phyloP scores from a whole-genome alignment of 2,797 vertebrate species.

The Poeciliopsis gracilis region DNA sequence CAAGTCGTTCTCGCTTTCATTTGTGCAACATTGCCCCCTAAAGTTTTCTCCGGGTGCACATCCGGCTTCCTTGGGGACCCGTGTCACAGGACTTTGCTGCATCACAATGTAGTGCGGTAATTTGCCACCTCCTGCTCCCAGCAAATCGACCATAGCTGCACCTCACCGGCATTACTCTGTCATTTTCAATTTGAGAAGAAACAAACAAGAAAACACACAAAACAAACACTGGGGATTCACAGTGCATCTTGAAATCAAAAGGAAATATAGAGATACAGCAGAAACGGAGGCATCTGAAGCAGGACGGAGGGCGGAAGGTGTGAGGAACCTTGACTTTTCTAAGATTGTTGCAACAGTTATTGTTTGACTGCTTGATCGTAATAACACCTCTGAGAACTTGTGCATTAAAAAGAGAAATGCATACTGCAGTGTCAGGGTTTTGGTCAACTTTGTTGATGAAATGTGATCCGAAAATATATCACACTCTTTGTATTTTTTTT shows the following conservation, averaged over 20 bases:
- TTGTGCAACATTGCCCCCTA: constrained; percentile 81
- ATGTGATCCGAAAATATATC: background rate
- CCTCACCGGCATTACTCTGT: constrained; percentile 65
- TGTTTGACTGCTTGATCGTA: background rate
- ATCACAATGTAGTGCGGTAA: constrained; percentile 56
- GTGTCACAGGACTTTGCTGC: constrained; percentile 53
- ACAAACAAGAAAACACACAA: background rate
- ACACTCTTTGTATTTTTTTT: background rate
- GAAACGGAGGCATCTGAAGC: constrained; percentile 3
- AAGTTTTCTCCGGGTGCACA: constrained; percentile 55
- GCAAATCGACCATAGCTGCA: constrained; percentile 60
- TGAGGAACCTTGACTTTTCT: constrained; percentile 9
- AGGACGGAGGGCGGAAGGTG: background rate
- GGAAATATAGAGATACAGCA: constrained; percentile 29
- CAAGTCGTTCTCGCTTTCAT: constrained; percentile 36
- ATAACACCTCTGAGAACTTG: background rate
- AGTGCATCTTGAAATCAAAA: constrained; percentile 18
- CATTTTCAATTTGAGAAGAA: constrained; percentile 63
- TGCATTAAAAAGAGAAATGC: background rate
- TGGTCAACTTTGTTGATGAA: background rate
- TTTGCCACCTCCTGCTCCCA: constrained; percentile 64
- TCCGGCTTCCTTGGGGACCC: constrained; percentile 11
- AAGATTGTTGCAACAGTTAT: background rate
- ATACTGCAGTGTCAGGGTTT: background rate
- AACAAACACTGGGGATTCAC: constrained; percentile 37